Evolutionary conservation across 2,113 vertebrate genomes (phyloP).

Genomic region (Corydoras sp.): DNA sequence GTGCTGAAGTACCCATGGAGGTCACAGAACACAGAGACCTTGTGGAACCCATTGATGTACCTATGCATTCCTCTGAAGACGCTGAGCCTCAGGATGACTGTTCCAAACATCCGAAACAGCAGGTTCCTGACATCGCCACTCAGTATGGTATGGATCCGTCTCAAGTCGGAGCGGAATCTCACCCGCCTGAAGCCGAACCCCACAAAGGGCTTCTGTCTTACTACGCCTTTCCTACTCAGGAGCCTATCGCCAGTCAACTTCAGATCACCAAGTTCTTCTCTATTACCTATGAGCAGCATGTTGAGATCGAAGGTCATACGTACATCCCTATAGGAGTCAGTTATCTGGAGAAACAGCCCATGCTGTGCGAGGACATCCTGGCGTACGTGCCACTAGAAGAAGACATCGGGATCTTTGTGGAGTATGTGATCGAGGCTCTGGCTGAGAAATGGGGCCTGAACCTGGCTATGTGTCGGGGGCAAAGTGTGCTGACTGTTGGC

Average conservation of each 20-base stretch:
- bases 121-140: no score
- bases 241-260: constrained; percentile 65
- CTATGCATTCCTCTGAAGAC: no score
- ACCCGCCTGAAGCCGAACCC: not conserved
- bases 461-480: constrained; percentile 68
- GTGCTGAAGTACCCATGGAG: no score
- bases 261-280: constrained; percentile 69
- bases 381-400: constrained; percentile 59
- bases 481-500: constrained; percentile 58
- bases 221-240: constrained; percentile 59
- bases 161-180: no score
- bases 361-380: constrained; percentile 66
- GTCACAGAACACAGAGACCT: no score
- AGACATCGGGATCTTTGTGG: constrained; percentile 52
- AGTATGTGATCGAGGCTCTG: constrained; percentile 55
- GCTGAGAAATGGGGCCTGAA: constrained; percentile 72
- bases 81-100: no score
- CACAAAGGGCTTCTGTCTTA: constrained; percentile 53
- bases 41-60: no score
- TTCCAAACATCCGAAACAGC: no score
- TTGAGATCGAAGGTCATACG: constrained; percentile 55
- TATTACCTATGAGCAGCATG: constrained; percentile 57
- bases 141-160: no score
- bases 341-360: constrained; percentile 64
- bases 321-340: constrained; percentile 67